Conservation (phyloP, 2,113 vertebrate species). For the Apaloderma vittatum region DNA sequence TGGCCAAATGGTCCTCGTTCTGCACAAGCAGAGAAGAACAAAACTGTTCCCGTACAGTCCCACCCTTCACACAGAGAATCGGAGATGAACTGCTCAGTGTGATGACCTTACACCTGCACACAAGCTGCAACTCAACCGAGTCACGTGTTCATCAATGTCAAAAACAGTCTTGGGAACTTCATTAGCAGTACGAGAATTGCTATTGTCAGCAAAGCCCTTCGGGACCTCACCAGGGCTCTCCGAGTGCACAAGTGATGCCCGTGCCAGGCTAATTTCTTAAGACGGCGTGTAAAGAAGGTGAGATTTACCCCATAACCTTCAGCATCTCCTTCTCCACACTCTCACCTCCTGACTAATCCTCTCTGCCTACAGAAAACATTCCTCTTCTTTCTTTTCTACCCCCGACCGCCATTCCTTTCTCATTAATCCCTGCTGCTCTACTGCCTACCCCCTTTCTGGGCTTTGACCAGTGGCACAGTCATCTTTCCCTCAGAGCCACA, state of each 20-base stretch:
- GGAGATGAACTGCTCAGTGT: rapidly evolving
- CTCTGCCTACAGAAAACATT: neutral
- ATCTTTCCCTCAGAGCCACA: constrained; percentile 10
- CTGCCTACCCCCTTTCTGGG: neutral
- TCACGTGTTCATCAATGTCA: rapidly evolving
- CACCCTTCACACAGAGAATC: neutral
- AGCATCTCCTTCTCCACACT: neutral
- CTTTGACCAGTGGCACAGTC: neutral
- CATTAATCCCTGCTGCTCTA: neutral
- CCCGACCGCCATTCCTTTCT: neutral
- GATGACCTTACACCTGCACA: rapidly evolving
- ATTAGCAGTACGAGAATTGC: neutral
- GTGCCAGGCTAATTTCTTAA: constrained; percentile 30
- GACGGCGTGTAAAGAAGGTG: neutral
- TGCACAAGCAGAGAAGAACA: rapidly evolving
- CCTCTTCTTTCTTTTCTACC: neutral
- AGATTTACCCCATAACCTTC: constrained; percentile 9
- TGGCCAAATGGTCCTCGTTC: neutral
- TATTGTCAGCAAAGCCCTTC: constrained; percentile 16
- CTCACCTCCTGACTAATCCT: neutral
- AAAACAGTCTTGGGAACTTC: neutral
- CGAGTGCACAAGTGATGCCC: rapidly evolving
- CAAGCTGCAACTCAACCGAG: neutral
- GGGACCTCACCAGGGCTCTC: neutral
- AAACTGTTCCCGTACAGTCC: neutral